These are phyloP conservation scores for Eucera pruinosa DNA, from an alignment of 2,888 invertebrate species.

Conservation along the genomic window DNA sequence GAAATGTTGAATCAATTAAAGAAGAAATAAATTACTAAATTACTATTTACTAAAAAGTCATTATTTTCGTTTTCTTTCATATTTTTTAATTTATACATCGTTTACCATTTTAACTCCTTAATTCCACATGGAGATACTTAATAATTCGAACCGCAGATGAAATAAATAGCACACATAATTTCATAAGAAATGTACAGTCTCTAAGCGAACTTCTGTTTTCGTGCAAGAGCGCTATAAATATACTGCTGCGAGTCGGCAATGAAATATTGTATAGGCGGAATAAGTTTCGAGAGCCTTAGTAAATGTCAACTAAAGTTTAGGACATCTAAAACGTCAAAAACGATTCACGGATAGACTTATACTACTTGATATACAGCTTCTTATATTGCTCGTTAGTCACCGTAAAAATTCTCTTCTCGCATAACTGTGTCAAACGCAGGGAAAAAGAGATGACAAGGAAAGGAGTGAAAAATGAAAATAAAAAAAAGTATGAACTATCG, in stretches of 20 bases:
- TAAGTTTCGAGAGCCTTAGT: constrained; percentile 23
- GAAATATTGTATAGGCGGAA: constrained; percentile 41
- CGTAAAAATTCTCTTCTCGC: neutral
- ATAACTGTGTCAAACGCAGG: neutral
- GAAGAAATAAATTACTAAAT: too few species aligned
- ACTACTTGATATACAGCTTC: constrained; percentile 11
- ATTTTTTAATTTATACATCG: too few species aligned
- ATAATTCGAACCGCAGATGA: too few species aligned
- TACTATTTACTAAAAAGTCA: too few species aligned
- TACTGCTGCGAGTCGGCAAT: constrained; percentile 19
- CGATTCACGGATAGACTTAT: constrained; percentile 16
- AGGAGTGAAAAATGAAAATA: neutral
- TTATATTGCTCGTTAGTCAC: neutral
- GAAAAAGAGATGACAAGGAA: neutral
- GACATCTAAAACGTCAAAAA: constrained; percentile 5
- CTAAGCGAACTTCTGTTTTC: too few species aligned
- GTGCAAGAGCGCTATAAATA: constrained; percentile 33
- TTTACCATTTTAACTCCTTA: too few species aligned
- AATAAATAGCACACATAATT: neutral
- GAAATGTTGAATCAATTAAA: too few species aligned
- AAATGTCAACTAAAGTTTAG: constrained; percentile 33
- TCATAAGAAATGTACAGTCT: neutral
- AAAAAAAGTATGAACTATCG: neutral
- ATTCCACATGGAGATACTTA: too few species aligned
- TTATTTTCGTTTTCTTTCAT: too few species aligned